Percentiles rank a stretch among this genome's conserved stretches.
Evolutionary conservation across 2,113 vertebrate genomes (phyloP).

Genomic region (Sphyrna mokarran): DNA sequence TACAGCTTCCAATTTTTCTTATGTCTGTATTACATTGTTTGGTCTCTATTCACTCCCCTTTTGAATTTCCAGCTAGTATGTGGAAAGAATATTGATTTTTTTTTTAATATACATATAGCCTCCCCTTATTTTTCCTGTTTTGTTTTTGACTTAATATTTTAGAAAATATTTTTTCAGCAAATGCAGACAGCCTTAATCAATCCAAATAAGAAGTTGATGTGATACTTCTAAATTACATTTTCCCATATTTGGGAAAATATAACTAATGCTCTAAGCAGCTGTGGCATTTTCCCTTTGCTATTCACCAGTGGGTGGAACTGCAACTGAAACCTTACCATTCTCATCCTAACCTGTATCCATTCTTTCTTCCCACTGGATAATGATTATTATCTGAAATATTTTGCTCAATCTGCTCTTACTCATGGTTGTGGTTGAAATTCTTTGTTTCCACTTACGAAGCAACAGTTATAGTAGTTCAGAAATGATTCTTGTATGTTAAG

Average conservation of each 20-base stretch:
- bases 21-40: not conserved
- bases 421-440: not conserved
- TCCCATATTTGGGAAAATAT: too few species aligned
- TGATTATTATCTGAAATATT: not conserved
- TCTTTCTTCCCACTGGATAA: not conserved
- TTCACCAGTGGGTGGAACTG: not conserved
- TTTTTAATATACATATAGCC: not conserved
- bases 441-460: not conserved
- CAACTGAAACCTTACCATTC: not conserved
- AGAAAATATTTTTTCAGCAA: not conserved
- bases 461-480: not conserved
- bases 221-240: not conserved
- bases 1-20: not conserved
- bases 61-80: not conserved
- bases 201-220: not conserved
- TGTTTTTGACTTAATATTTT: not conserved
- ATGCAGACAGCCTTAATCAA: not conserved
- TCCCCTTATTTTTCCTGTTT: not conserved
- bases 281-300: not conserved
- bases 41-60: not conserved
- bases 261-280: not conserved
- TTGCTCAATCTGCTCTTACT: not conserved
- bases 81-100: not conserved
- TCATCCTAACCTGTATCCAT: not conserved
- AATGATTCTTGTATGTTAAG: not conserved